Percentiles rank a stretch among this genome's conserved stretches.
phyloP scores from a whole-genome alignment of 2,113 vertebrate species.

The Vulpes ferrilata region DNA sequence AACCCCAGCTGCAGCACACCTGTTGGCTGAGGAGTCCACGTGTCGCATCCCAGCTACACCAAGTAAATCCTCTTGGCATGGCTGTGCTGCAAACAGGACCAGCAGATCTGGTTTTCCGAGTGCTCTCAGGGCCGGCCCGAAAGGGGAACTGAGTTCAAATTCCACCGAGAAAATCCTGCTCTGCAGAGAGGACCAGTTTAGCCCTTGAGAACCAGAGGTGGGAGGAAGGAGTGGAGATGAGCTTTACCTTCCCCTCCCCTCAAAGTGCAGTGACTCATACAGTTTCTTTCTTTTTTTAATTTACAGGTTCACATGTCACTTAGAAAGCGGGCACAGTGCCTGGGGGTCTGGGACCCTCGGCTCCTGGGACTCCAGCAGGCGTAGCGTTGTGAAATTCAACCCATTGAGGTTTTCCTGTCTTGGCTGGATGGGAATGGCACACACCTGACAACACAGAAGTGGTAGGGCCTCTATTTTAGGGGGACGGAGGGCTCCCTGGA shows the following conservation, averaged over 20 bases:
- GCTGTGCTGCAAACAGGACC: neutral
- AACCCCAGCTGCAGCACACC: neutral
- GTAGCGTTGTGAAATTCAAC: neutral
- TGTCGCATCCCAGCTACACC: neutral
- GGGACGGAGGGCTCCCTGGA: neutral
- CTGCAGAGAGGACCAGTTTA: slow-evolving; percentile 64
- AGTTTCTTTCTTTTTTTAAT: neutral
- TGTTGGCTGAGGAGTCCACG: neutral
- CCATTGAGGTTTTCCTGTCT: neutral
- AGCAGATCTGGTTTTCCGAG: slow-evolving; percentile 41
- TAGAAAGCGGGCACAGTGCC: neutral
- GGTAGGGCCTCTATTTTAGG: neutral
- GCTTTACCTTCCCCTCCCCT: neutral
- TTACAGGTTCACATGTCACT: neutral
- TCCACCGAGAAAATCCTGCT: slow-evolving; percentile 79
- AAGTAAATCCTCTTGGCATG: neutral
- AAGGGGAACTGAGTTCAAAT: slow-evolving; percentile 56
- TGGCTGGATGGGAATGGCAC: neutral
- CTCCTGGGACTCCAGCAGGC: neutral
- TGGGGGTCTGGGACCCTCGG: neutral
- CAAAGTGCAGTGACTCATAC: slow-evolving; percentile 33
- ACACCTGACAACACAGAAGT: neutral
- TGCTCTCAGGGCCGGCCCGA: neutral
- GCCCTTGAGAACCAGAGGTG: slow-evolving; percentile 2
- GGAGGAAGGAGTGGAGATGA: slow-evolving; percentile 18